Base-by-base conservation (phyloP, 64 coral and sea anemone genomes). In the Montipora cactus region DNA sequence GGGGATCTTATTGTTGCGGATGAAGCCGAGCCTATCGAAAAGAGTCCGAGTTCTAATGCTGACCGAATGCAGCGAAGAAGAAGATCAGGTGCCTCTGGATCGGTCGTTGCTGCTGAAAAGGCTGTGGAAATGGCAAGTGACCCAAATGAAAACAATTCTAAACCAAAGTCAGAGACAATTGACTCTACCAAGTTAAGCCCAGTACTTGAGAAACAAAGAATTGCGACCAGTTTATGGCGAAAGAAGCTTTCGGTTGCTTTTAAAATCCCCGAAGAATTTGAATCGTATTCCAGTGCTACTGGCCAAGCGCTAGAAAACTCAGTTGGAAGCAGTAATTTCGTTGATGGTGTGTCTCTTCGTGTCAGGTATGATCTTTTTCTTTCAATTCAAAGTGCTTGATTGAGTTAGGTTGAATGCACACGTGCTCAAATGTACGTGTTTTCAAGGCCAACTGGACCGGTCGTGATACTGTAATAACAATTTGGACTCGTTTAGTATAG, bases 321-420 rank as follows among this genome's bases (percentile, higher is more conserved):
- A 16, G 76, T 79, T 52, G 94, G 76, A 79, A 91, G 89, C 71
- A 94, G 67, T n/a, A 82, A 92, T 78, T 98, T 98, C 79, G 89
- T 98, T 62, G 96, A 98, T 71, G 96, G 96, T n/a, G 96, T 98
- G 69, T 78, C 81, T 4, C 75, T 98, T 81, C 96, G 88, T 80
- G 93, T 92, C 48, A 88, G 89, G 96, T 97, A 76, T 61, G 95
- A 77, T 51, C 44, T 46, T 45, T 74, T 12, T 48, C 16, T 14
- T 25, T 55, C 12, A 21, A 19, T 51, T 1, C 18, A 46, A 44
- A 15, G 10, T 20, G 55, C 47, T 3, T 67, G 44, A 59, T 87
- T 12, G 28, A 37, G 28, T 37, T 66, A 66, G 53, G 47, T 51
- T 11, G 18, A 5, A 55, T 55, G 52, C 52, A 55, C 52, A 7